Percentiles rank a stretch among this genome's conserved stretches.
These are phyloP conservation scores for Aphidius colemani DNA, from an alignment of 2,888 invertebrate species.

Conservation along the genomic window DNA sequence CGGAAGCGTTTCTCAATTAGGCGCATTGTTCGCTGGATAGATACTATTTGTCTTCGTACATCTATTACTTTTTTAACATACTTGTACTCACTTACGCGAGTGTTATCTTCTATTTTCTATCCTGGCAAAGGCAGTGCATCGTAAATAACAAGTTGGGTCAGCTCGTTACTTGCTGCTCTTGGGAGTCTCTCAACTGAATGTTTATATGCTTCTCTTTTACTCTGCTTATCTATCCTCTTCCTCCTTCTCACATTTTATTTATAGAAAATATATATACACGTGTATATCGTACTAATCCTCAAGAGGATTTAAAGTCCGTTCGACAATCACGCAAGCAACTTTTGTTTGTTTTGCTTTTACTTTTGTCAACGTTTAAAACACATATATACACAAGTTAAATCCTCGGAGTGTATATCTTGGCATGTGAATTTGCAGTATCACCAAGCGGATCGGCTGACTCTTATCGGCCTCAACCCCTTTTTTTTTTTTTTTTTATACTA, in stretches of 20 bases:
- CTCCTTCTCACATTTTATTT: background rate
- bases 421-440: conserved; percentile 19
- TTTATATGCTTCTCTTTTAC: background rate
- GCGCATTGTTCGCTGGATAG: conserved; percentile 35
- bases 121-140: conserved; percentile 23
- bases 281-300: conserved; percentile 19
- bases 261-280: conserved; percentile 2
- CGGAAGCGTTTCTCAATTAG: conserved; percentile 43
- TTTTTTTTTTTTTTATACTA: background rate
- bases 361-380: too few species aligned
- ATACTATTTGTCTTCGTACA: conserved; percentile 10
- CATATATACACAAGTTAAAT: too few species aligned
- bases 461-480: conserved; percentile 20
- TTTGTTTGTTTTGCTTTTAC: background rate
- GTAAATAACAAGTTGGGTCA: conserved; percentile 26
- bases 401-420: conserved; percentile 1
- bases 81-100: background rate
- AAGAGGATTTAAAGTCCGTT: conserved; percentile 31
- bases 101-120: conserved; percentile 4
- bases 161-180: conserved; percentile 26
- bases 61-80: background rate
- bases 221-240: background rate
- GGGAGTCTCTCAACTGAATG: conserved; percentile 19
- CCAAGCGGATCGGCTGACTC: conserved; percentile 22
- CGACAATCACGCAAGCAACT: conserved; percentile 31